Evolutionary conservation across 2,113 vertebrate species (phyloP), one percentile per base, ranked within the genome.

Genomic region (Phylloscopus whistleri): DNA sequence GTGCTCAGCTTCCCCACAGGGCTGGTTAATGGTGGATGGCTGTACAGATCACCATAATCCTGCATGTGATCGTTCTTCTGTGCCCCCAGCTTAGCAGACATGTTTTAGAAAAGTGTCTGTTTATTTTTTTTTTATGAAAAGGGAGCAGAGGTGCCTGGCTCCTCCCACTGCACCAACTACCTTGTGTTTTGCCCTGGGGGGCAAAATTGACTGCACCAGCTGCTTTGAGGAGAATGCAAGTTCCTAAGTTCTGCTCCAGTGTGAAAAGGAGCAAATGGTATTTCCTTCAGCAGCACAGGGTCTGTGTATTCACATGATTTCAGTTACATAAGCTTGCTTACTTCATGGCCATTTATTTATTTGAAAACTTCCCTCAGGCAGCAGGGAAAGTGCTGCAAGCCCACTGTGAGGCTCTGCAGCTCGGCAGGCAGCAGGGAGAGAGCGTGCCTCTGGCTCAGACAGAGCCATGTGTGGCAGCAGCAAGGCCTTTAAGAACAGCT

Each of bases 331-430:
- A 51, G 55, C 87, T 79, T 75, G 70, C 58, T 94, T 95, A 75
- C 67, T 90, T 90, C 63, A n/a, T 60, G 41, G 59, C 39, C 15
- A 15, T 73, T 90, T 90, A 90, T 89, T 95, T 95, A 94, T 93
- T 88, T 94, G 63, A 79, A 81, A 91, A 76, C 35, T 56, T 96
- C 23, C 56, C 63, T 82, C 87, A 82, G 64, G 84, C 64, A 78
- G 67, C 88, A 66, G 92, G 79, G 63, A 77, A 70, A 51, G 85
- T 84, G 79, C 74, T 92, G 74, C 52, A 70, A 69, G 35, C 30
- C 66, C 67, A 16, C 70, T 56, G 75, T 59, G 22, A 75, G 41
- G 68, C 27, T 87, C 56, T 43, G 63, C 66, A 87, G 16, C 66
- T 78, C 0, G 0, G 74, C n/a, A 6, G 35, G 62, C 58, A 43